These are phyloP conservation scores for Actinia equina DNA, from an alignment of 64 coral and sea anemone species.

Conservation along the genomic window DNA sequence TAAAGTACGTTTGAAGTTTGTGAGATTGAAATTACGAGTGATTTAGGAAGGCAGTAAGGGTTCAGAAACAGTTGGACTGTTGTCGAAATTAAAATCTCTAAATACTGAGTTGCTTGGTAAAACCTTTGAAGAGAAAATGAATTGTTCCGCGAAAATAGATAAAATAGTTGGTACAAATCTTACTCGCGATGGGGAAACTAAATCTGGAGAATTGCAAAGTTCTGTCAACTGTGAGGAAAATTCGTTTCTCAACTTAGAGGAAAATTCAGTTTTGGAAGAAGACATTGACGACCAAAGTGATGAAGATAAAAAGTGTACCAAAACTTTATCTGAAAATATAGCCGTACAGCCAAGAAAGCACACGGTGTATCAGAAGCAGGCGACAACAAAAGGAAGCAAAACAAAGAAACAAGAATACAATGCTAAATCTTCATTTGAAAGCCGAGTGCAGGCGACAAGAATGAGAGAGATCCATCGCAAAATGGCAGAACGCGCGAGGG, in stretches of 20 bases:
- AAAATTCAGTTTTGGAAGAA: not conserved
- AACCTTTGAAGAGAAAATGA: not conserved
- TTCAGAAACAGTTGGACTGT: too few relatives aligned
- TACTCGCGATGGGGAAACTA: not conserved
- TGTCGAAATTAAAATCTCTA: too few relatives aligned
- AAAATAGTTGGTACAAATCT: not conserved
- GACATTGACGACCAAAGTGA: not conserved
- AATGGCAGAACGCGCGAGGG: slow-evolving; percentile 5
- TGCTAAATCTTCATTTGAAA: not conserved
- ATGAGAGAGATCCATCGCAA: slow-evolving; percentile 12
- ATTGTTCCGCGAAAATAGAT: not conserved
- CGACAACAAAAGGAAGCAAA: not conserved
- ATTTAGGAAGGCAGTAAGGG: too few relatives aligned
- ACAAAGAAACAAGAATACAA: not conserved
- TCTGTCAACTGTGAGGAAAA: not conserved
- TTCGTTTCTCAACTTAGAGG: not conserved
- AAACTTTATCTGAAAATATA: not conserved
- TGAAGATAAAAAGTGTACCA: not conserved
- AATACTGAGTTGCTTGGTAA: too few relatives aligned
- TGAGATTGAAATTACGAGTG: too few relatives aligned
- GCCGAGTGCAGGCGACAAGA: not conserved
- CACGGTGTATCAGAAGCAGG: not conserved
- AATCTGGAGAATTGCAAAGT: not conserved
- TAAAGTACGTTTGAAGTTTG: too few relatives aligned
- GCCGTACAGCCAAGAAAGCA: not conserved